phyloP scores from a whole-genome alignment of 2,797 vertebrate species.

The Coregonus ussuriensis region DNA sequence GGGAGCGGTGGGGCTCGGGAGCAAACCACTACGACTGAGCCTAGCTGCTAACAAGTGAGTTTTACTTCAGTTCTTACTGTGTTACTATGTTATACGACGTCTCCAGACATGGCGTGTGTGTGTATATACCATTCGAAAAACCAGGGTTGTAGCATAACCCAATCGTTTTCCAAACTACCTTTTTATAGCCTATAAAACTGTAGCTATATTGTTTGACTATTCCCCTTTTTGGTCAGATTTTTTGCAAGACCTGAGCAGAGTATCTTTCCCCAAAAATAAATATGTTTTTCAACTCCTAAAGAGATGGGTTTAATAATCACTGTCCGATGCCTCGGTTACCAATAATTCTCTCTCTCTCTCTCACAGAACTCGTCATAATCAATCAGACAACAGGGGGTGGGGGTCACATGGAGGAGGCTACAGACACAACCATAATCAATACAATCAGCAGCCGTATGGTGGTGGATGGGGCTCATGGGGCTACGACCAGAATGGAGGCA shows the following conservation, averaged over 20 bases:
- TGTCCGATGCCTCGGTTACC: background rate
- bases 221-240: background rate
- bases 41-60: constrained; percentile 92
- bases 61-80: background rate
- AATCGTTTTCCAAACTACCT: no score
- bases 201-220: background rate
- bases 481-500: constrained; percentile 84
- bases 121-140: background rate
- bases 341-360: constrained; percentile 23
- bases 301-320: background rate
- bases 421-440: constrained; percentile 62
- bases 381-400: constrained; percentile 65
- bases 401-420: constrained; percentile 69
- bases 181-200: background rate
- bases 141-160: no score
- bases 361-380: constrained; percentile 63
- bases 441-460: constrained; percentile 78
- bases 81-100: background rate
- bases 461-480: constrained; percentile 87
- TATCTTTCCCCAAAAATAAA: background rate
- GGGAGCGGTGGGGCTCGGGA: constrained; percentile 84
- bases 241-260: background rate
- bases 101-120: background rate
- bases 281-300: background rate
- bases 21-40: constrained; percentile 86